These are phyloP conservation scores for Dryadula phaetusa DNA, from an alignment of 2,888 invertebrate species.

Conservation along the genomic window DNA sequence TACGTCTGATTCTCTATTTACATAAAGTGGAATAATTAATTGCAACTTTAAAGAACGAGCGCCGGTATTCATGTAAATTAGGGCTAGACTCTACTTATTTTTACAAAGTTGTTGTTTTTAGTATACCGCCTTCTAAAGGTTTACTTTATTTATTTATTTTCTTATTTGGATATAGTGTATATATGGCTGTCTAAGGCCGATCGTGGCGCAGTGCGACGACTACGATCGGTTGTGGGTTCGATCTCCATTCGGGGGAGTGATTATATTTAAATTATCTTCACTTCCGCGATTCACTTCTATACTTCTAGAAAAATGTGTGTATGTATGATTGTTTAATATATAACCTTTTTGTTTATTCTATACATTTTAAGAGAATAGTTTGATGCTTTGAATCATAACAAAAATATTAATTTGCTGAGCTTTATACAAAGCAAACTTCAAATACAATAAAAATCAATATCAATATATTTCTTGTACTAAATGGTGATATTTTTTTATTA, in stretches of 20 bases:
- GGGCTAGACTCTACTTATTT: slow-evolving; percentile 61
- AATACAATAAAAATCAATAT: neutral
- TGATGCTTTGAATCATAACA: no score
- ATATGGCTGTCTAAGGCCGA: no score
- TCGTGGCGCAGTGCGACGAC: no score
- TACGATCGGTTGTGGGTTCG: no score
- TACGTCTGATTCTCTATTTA: slow-evolving; percentile 68
- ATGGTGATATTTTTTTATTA: slow-evolving; percentile 4
- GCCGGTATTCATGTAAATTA: slow-evolving; percentile 78
- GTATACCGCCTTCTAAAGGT: slow-evolving; percentile 4
- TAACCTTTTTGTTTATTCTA: no score
- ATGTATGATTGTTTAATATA: neutral
- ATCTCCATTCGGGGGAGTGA: no score
- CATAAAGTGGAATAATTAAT: slow-evolving; percentile 82
- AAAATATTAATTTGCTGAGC: no score
- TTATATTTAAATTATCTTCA: no score
- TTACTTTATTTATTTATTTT: neutral
- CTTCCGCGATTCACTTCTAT: no score
- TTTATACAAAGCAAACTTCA: no score
- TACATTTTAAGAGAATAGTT: no score
- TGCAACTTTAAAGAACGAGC: slow-evolving; percentile 75
- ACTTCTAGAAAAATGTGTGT: no score
- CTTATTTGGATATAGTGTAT: neutral
- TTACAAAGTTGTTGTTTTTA: slow-evolving; percentile 31
- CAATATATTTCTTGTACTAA: neutral